phyloP scores from a whole-genome alignment of 2,888 invertebrate genomes.

The Hypselothyrea guttata region DNA sequence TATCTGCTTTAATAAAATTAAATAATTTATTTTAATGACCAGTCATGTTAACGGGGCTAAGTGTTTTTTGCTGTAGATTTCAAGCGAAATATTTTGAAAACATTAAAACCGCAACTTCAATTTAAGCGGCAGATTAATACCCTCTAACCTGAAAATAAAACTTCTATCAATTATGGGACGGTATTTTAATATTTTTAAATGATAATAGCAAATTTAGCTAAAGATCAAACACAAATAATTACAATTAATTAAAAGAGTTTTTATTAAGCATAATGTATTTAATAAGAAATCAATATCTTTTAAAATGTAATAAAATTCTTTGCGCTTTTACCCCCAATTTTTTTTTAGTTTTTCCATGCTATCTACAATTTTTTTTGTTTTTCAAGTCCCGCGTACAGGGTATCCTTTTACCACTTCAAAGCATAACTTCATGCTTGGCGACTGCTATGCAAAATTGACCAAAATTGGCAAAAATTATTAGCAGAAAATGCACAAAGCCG shows the following conservation, averaged over 20 bases:
- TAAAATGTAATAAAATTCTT: no score
- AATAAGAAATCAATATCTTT: no score
- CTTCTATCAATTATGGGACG: no score
- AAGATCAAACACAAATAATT: no score
- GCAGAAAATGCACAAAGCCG: slow-evolving; percentile 47
- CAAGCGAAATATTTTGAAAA: slow-evolving; percentile 36
- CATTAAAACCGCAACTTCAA: slow-evolving; percentile 1
- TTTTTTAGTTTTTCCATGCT: no score
- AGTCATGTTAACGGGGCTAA: slow-evolving; percentile 69
- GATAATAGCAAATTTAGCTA: no score
- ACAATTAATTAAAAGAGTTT: no score
- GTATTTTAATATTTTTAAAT: no score
- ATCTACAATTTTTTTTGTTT: no score
- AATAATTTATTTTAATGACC: slow-evolving; percentile 72
- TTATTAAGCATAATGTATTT: no score
- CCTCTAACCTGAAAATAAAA: slow-evolving; percentile 3
- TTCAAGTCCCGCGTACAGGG: slow-evolving; percentile 10
- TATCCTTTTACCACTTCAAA: slow-evolving; percentile 13
- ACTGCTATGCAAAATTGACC: slow-evolving; percentile 55
- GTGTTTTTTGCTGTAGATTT: slow-evolving; percentile 74
- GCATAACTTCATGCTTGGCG: slow-evolving; percentile 9
- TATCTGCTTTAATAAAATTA: slow-evolving; percentile 69
- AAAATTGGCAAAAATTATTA: slow-evolving; percentile 58
- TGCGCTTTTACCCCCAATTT: no score
- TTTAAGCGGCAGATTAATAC: slow-evolving; percentile 14